Base-by-base conservation (phyloP, 2,888 invertebrate species). In the Xiphydria camelus region DNA sequence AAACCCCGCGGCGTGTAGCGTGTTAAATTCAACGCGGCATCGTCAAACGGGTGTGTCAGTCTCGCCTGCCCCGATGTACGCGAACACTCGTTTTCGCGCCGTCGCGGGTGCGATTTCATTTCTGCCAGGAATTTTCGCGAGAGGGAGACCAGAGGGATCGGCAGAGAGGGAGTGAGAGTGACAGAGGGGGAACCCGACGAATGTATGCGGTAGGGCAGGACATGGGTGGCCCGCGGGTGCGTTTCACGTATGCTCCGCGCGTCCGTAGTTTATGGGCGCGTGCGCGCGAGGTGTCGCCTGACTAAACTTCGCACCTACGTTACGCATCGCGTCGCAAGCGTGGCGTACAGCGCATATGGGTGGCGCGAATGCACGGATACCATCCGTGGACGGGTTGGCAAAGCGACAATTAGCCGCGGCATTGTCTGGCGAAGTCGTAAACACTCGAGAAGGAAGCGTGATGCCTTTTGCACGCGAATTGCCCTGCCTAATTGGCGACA, bases 191-290 rank as follows among this genome's bases (percentile, higher is more conserved):
- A n/a, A n/a, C n/a, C n/a, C 17, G 18, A 34, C 3, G 29, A 29
- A 5, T 34, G 4, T 17, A 6, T 17, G 17, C 41, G 40, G 36
- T 34, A 41, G 34, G 37, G 34, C 25, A 38, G 32, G 40, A 35
- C 54, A 61, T 62, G 69, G 69, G 68, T 69, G 69, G 69, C 64
- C 68, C 54, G 52, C 25, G 55, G 51, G 52, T 57, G 56, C 53
- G 48, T 17, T 51, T 66, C 64, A 61, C 55, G 61, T 64, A 72
- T 72, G 68, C 72, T 51, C 53, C 36, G 52, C 67, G 68, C 69
- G 70, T 72, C 55, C 64, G 50, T 57, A 59, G 59, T 71, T 72
- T 70, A 70, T 70, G 61, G 62, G 58, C 65, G 64, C 67, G 66
- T 62, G 68, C 62, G 31, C 15, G 56, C 53, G 57, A 62, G 53